phyloP scores from a whole-genome alignment of 2,113 vertebrate genomes.

The Asarcornis scutulata region DNA sequence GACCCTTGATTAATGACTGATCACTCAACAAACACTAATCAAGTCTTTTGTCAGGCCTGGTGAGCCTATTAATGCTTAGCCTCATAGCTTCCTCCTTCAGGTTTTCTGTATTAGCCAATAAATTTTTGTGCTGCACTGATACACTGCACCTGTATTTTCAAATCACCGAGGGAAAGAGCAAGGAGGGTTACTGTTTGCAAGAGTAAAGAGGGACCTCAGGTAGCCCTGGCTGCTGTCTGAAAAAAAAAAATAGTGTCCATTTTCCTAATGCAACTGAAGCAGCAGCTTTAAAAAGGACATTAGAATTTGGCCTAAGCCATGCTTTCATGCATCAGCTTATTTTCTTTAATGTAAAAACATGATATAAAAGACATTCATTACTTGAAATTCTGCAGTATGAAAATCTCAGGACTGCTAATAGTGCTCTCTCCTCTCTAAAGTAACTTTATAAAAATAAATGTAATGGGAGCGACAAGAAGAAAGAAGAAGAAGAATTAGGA shows the following conservation, averaged over 20 bases:
- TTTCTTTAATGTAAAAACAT: constrained; percentile 32
- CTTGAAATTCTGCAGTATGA: not conserved
- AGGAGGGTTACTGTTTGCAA: not conserved
- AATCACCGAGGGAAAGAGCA: not conserved
- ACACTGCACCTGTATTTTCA: rapidly evolving
- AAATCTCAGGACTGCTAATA: not conserved
- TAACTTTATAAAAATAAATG: constrained; percentile 29
- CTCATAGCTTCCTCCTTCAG: not conserved
- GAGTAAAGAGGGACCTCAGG: not conserved
- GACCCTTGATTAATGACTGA: not conserved
- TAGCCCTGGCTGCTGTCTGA: not conserved
- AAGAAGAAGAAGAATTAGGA: constrained; percentile 13
- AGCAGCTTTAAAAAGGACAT: not conserved
- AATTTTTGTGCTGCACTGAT: not conserved
- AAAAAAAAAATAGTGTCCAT: not conserved
- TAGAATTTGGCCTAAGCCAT: not conserved
- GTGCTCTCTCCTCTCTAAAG: not conserved
- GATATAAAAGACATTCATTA: not conserved
- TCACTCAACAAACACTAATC: not conserved
- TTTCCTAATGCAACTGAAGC: not conserved
- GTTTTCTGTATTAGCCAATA: not conserved
- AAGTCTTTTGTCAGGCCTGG: not conserved
- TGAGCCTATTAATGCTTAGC: not conserved
- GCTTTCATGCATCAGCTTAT: constrained; percentile 2
- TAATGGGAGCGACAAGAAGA: constrained; percentile 20